phyloP scores from a whole-genome alignment of 1,140 invertebrate species.

The Harlomillsia oculata region DNA sequence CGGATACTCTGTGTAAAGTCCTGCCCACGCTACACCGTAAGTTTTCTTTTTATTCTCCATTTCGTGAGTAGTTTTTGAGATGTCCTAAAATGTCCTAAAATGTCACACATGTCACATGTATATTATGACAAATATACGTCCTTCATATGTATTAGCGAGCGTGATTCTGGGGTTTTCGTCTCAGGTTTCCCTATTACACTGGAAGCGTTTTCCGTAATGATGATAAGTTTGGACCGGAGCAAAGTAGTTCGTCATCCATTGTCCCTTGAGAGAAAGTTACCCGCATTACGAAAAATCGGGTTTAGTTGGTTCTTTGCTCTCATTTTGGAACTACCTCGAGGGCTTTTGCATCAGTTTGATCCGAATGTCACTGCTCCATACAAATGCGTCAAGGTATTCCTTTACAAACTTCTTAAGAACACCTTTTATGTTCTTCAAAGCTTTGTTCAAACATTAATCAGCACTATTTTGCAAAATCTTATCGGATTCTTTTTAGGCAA shows the following conservation, averaged over 20 bases:
- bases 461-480: background rate
- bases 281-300: background rate
- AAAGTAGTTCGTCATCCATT: constrained; percentile 1
- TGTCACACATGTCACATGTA: too few species aligned
- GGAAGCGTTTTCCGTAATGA: background rate
- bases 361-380: background rate
- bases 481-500: background rate
- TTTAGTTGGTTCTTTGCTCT: background rate
- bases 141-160: too few species aligned
- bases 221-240: constrained; percentile 5
- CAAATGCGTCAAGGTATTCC: constrained; percentile 1
- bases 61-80: too few species aligned
- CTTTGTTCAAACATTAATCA: background rate
- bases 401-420: background rate
- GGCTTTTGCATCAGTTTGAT: background rate
- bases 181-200: background rate
- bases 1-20: background rate
- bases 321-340: background rate
- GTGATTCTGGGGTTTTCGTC: too few species aligned
- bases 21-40: background rate
- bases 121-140: too few species aligned
- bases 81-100: too few species aligned
- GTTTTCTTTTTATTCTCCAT: too few species aligned
- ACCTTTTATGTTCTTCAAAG: background rate
- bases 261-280: background rate